Percentiles rank a stretch among this genome's conserved stretches.
phyloP scores from a whole-genome alignment of 2,888 invertebrate species.

The Hypsopygia costalis region DNA sequence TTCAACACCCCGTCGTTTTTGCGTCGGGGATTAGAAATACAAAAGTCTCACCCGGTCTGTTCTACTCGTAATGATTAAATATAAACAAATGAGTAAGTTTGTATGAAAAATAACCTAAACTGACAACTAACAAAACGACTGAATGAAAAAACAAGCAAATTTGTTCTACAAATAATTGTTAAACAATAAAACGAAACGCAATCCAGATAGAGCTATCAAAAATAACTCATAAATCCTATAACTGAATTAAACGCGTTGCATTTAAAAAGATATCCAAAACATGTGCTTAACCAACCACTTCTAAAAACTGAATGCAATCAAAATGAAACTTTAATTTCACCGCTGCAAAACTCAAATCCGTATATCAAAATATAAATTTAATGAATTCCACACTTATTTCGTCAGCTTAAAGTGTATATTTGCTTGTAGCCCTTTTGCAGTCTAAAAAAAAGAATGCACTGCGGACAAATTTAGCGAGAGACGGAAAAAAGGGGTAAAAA shows the following conservation, averaged over 20 bases:
- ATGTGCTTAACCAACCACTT: constrained; percentile 13
- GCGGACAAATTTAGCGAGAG: constrained; percentile 65
- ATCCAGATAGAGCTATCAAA: constrained; percentile 5
- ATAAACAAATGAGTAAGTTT: no score
- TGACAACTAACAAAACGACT: no score
- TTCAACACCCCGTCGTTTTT: no score
- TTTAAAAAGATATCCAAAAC: constrained; percentile 40
- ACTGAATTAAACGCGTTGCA: constrained; percentile 46
- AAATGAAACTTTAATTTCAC: neutral
- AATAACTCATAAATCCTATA: constrained; percentile 35
- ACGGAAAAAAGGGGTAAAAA: constrained; percentile 35
- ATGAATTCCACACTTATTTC: no score
- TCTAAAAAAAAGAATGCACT: constrained; percentile 33
- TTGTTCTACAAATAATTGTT: no score
- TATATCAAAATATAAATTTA: neutral
- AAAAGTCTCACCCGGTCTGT: no score
- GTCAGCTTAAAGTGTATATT: no score
- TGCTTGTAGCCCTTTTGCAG: neutral
- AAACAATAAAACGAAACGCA: no score
- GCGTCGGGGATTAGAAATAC: no score
- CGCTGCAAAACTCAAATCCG: constrained; percentile 14
- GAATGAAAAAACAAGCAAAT: no score
- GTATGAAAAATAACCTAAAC: no score
- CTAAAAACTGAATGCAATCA: constrained; percentile 1
- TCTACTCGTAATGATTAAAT: no score